Conservation (phyloP, 2,113 vertebrate genomes). For the Scolopax mira region DNA sequence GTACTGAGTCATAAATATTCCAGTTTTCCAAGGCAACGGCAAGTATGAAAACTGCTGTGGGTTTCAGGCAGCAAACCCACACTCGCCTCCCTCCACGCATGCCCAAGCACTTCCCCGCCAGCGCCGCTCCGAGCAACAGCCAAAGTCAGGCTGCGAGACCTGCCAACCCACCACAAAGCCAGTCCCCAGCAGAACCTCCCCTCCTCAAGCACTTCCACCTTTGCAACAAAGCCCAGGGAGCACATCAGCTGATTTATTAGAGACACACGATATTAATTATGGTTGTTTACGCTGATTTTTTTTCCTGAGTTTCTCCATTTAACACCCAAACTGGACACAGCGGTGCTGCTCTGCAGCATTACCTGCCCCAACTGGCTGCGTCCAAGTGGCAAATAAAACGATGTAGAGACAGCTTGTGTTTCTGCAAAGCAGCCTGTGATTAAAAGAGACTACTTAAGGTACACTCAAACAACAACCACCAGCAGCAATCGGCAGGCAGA, state of each 20-base stretch:
- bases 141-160: not conserved
- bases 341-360: not conserved
- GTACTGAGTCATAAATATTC: slow-evolving; percentile 24
- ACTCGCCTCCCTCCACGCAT: not conserved
- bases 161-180: not conserved
- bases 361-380: not conserved
- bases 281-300: not conserved
- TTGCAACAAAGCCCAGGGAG: not conserved
- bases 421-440: not conserved
- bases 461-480: not conserved
- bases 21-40: slow-evolving; percentile 20
- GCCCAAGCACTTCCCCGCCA: not conserved
- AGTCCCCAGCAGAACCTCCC: not conserved
- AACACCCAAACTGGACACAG: not conserved
- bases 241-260: not conserved
- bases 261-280: not conserved
- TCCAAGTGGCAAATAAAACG: not conserved
- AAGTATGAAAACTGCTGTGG: not conserved
- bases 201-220: not conserved
- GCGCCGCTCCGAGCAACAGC: not conserved
- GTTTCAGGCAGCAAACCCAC: not conserved
- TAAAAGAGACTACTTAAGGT: not conserved
- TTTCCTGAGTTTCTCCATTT: not conserved
- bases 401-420: not conserved
- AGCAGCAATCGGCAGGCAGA: not conserved